Percentiles rank a stretch among this genome's conserved stretches.
Conservation (phyloP, 2,113 vertebrate genomes). For the Gulo gulo region DNA sequence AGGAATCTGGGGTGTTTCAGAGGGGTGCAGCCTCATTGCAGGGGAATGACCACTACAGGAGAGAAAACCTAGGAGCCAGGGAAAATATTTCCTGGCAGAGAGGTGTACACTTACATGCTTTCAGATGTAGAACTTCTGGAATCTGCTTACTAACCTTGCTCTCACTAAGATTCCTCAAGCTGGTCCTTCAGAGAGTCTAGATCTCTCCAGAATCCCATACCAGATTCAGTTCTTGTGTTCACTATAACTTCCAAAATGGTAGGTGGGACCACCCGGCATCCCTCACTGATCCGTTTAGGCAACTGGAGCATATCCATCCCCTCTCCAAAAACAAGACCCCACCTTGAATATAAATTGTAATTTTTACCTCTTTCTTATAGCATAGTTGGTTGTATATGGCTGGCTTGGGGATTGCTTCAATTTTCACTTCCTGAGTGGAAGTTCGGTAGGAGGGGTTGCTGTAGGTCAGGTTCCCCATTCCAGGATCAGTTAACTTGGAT, state of each 20-base stretch:
- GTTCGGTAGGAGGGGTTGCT: slow-evolving; percentile 98
- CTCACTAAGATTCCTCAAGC: background rate
- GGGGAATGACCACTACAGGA: background rate
- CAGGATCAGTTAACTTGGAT: slow-evolving; percentile 94
- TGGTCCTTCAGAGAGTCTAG: background rate
- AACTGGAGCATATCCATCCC: background rate
- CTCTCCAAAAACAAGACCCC: background rate
- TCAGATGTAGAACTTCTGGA: background rate
- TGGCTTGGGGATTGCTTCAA: slow-evolving; percentile 94
- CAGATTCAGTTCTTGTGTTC: background rate
- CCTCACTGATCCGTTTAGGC: background rate
- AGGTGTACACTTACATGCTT: background rate
- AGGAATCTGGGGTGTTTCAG: background rate
- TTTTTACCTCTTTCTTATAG: slow-evolving; percentile 96
- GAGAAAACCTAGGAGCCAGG: background rate
- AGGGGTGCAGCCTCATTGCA: background rate
- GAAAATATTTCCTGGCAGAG: background rate
- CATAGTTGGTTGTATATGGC: slow-evolving; percentile 95
- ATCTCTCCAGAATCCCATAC: slow-evolving; percentile 34
- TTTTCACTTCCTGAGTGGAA: slow-evolving; percentile 98
- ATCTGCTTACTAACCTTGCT: background rate
- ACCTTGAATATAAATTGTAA: background rate
- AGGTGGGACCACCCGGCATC: background rate
- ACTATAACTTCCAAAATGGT: background rate
- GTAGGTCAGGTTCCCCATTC: slow-evolving; percentile 96